These are phyloP conservation scores for Lucilia cuprina DNA, from an alignment of 1,140 invertebrate species.

Conservation along the genomic window DNA sequence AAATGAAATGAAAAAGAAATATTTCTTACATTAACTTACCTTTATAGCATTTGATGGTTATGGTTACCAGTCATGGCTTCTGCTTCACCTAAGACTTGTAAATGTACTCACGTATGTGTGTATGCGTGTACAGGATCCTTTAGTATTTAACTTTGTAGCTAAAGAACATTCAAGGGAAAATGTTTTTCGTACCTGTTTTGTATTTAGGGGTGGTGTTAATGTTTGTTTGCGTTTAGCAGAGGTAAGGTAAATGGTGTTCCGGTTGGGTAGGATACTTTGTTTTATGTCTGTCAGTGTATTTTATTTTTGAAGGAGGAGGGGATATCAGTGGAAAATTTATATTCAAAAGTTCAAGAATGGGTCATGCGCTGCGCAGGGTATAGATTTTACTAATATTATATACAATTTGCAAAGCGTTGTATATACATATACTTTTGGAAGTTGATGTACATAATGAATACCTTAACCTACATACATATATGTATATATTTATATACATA, in stretches of 20 bases:
- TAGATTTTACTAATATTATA: constrained; percentile 10
- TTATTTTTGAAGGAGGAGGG: background rate
- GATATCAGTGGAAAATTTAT: background rate
- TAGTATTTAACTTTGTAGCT: background rate
- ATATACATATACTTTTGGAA: background rate
- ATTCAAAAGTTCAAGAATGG: constrained; percentile 57
- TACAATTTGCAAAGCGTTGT: background rate
- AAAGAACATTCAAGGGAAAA: background rate
- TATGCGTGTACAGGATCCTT: background rate
- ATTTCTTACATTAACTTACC: constrained; percentile 11
- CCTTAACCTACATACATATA: no score
- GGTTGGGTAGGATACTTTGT: background rate
- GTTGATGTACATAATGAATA: no score
- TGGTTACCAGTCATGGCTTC: constrained; percentile 61
- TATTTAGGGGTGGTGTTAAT: constrained; percentile 18
- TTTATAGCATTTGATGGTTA: background rate
- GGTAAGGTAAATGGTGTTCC: background rate
- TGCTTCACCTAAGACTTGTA: constrained; percentile 55
- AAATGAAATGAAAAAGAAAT: background rate
- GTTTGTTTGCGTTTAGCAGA: background rate
- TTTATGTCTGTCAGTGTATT: background rate
- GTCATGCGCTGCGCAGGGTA: constrained; percentile 56
- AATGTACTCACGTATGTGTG: background rate
- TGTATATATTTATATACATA: no score
- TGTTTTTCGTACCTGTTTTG: background rate